Percentiles rank a stretch among this genome's conserved stretches.
These are phyloP conservation scores for Columbina picui DNA, from an alignment of 2,113 vertebrate genomes.

Conservation along the genomic window DNA sequence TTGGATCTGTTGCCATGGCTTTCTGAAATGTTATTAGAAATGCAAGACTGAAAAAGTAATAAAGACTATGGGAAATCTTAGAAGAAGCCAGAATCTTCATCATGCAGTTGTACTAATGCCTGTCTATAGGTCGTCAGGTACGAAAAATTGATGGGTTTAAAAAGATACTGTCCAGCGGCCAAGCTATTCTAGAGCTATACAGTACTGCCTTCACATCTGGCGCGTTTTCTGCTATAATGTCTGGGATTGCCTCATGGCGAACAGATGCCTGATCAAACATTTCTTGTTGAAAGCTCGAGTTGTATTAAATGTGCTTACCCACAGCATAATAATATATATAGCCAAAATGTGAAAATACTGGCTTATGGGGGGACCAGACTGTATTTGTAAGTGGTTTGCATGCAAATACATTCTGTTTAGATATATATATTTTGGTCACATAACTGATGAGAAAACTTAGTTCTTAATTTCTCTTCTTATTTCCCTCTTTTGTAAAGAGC, in stretches of 20 bases:
- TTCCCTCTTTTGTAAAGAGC: not conserved
- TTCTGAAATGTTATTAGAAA: not conserved
- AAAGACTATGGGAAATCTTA: not conserved
- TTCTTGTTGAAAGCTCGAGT: not conserved
- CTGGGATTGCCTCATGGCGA: not conserved
- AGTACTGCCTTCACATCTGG: not conserved
- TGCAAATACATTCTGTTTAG: not conserved
- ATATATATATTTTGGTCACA: not conserved
- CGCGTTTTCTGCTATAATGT: not conserved
- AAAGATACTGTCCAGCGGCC: not conserved
- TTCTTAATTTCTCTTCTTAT: not conserved
- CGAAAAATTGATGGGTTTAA: not conserved
- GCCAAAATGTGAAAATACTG: not conserved
- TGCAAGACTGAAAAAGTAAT: not conserved
- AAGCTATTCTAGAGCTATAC: not conserved
- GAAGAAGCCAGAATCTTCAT: not conserved
- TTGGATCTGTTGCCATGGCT: fast-evolving
- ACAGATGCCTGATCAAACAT: not conserved
- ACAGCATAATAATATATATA: not conserved
- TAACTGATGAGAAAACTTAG: not conserved
- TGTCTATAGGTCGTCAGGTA: not conserved
- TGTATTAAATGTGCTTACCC: not conserved
- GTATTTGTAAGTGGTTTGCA: not conserved
- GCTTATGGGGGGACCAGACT: not conserved
- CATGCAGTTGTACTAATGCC: not conserved